Evolutionary conservation across 92 coral and sea anemone genomes (phyloP).

Genomic region (Palythoa caribaeorum): DNA sequence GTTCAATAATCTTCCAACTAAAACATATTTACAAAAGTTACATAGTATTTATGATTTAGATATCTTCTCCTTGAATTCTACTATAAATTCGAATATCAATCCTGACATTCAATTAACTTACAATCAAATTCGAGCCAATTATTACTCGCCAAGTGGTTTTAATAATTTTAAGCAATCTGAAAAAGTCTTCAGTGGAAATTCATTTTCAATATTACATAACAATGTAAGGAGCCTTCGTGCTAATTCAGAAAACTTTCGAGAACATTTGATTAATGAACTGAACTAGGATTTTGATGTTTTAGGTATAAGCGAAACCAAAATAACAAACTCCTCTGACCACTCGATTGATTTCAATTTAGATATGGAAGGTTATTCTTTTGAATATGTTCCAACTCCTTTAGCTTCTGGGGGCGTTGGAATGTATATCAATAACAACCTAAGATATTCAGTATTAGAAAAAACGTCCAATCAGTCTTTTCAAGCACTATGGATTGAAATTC

Average conservation of each 20-base stretch:
- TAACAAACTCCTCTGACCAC: constrained; percentile 10
- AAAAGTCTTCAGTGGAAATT: constrained; percentile 6
- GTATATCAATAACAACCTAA: not conserved
- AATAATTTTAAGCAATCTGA: constrained; percentile 43
- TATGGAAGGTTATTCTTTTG: not conserved
- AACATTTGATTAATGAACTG: not conserved
- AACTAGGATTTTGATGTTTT: not conserved
- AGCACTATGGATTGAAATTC: not conserved
- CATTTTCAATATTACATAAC: constrained; percentile 3
- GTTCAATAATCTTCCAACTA: constrained; percentile 52
- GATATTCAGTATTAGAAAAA: not conserved
- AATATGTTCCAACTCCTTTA: not conserved
- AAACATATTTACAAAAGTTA: constrained; percentile 40
- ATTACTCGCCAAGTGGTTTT: constrained; percentile 61
- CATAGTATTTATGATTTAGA: constrained; percentile 50
- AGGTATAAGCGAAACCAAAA: not conserved
- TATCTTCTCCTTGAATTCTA: constrained; percentile 46
- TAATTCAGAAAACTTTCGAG: not conserved
- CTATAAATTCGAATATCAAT: constrained; percentile 12
- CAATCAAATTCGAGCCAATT: constrained; percentile 2
- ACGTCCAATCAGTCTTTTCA: not conserved
- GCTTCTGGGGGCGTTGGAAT: constrained; percentile 16
- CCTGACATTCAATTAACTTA: not conserved
- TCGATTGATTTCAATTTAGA: constrained; percentile 1
- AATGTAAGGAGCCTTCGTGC: constrained; percentile 18